Evolutionary conservation across 2,888 invertebrate genomes (phyloP).

Genomic region (Drosophila bunnanda): DNA sequence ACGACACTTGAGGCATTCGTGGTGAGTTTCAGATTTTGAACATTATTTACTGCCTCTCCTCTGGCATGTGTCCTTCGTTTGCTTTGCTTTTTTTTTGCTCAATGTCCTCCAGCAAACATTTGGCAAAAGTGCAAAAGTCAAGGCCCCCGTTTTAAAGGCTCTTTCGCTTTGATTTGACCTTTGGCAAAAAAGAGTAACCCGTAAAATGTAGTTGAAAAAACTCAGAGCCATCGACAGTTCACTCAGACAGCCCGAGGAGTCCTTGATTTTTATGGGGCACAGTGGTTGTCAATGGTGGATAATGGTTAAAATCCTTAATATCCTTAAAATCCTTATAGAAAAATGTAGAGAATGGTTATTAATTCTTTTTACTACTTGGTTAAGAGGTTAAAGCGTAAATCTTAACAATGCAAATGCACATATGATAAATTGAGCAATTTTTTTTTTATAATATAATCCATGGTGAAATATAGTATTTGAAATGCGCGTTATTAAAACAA

Average conservation of each 20-base stretch:
- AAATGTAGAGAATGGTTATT: background rate
- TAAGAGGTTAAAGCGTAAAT: background rate
- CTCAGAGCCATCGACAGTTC: slow-evolving; percentile 32
- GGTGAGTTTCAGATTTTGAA: slow-evolving; percentile 60
- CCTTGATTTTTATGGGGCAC: slow-evolving; percentile 35
- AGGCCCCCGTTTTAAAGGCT: slow-evolving; percentile 60
- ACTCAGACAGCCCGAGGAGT: slow-evolving; percentile 23
- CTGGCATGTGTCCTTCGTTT: slow-evolving; percentile 9
- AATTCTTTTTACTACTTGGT: no score
- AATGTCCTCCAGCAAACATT: slow-evolving; percentile 53
- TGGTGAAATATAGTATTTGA: slow-evolving; percentile 22
- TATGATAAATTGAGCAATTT: slow-evolving; percentile 13
- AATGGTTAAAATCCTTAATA: background rate
- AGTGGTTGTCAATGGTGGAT: slow-evolving; percentile 16
- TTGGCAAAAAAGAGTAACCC: slow-evolving; percentile 53
- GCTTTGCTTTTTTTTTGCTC: slow-evolving; percentile 3
- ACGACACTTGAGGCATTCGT: slow-evolving; percentile 55
- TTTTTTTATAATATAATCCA: slow-evolving; percentile 7
- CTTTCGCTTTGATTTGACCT: slow-evolving; percentile 64
- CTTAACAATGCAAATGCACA: background rate
- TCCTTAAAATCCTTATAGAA: background rate
- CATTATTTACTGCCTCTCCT: slow-evolving; percentile 20
- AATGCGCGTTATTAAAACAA: slow-evolving; percentile 38
- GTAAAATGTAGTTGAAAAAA: slow-evolving; percentile 36
- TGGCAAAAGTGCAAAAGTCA: slow-evolving; percentile 76